These are phyloP conservation scores for Nasonia giraulti DNA, from an alignment of 1,140 invertebrate genomes.

Conservation along the genomic window DNA sequence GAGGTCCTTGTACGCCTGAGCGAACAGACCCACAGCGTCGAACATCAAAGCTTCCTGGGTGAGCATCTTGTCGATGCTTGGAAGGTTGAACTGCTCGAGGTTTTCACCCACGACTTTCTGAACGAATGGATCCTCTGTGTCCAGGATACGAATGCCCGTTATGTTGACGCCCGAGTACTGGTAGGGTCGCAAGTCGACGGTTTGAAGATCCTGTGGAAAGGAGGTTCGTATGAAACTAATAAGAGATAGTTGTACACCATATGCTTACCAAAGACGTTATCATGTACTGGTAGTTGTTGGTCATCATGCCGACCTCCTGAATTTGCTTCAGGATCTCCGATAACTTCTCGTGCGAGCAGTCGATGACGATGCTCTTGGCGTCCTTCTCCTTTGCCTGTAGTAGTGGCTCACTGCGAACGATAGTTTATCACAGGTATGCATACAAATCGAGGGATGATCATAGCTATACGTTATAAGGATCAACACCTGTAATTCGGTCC, in stretches of 20 bases:
- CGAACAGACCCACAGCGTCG: constrained; percentile 94
- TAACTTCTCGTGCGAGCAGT: constrained; percentile 82
- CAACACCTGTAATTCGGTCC: constrained; percentile 75
- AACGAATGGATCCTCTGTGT: constrained; percentile 78
- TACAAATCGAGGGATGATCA: neutral
- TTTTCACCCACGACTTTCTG: constrained; percentile 69
- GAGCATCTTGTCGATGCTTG: constrained; percentile 73
- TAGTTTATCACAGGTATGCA: neutral
- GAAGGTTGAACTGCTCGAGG: constrained; percentile 57
- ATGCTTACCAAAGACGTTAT: constrained; percentile 86
- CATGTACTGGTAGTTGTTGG: constrained; percentile 89
- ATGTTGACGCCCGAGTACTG: constrained; percentile 91
- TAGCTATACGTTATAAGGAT: neutral
- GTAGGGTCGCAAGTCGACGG: constrained; percentile 86
- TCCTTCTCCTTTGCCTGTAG: constrained; percentile 61
- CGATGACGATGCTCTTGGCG: constrained; percentile 81
- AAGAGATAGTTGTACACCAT: neutral
- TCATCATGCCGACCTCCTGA: constrained; percentile 95
- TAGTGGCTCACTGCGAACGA: constrained; percentile 44
- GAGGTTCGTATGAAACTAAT: neutral
- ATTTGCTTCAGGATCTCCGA: constrained; percentile 88
- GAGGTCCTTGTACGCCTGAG: constrained; percentile 90
- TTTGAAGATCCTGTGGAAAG: constrained; percentile 81
- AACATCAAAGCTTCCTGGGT: constrained; percentile 95
- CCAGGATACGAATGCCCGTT: constrained; percentile 84